These are phyloP conservation scores for Serilophus lunatus DNA, from an alignment of 2,113 vertebrate species.

Conservation along the genomic window DNA sequence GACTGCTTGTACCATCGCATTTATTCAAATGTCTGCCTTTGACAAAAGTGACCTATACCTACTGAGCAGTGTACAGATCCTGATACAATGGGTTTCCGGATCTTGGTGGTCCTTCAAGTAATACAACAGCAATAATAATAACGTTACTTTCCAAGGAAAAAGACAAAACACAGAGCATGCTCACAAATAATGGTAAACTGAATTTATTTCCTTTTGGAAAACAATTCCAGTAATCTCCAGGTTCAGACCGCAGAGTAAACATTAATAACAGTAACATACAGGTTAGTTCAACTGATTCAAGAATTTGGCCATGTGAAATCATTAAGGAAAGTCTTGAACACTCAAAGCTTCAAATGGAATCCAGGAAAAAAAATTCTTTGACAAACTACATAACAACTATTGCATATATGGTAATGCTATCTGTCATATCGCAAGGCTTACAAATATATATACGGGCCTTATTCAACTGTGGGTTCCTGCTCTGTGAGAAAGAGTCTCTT, in stretches of 20 bases:
- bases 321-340: conserved; percentile 87
- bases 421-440: conserved; percentile 84
- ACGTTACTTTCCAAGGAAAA: conserved; percentile 56
- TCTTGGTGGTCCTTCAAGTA: neutral
- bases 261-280: conserved; percentile 99
- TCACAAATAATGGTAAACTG: conserved; percentile 84
- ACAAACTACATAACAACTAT: conserved; percentile 92
- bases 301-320: conserved; percentile 85
- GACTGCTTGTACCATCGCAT: neutral
- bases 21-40: neutral
- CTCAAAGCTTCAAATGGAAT: conserved; percentile 87
- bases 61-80: neutral
- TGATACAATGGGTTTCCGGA: neutral
- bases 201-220: conserved; percentile 87
- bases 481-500: conserved; percentile 70
- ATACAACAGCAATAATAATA: neutral
- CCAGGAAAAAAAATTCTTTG: conserved; percentile 82
- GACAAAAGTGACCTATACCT: neutral
- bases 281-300: conserved; percentile 90
- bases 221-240: conserved; percentile 98
- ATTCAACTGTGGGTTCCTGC: conserved; percentile 76
- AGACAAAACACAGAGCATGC: conserved; percentile 68
- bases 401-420: conserved; percentile 96
- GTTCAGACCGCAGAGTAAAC: conserved; percentile 96
- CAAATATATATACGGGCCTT: conserved; percentile 85